These are phyloP conservation scores for Plodia interpunctella DNA, from an alignment of 1,140 invertebrate genomes.

Conservation along the genomic window DNA sequence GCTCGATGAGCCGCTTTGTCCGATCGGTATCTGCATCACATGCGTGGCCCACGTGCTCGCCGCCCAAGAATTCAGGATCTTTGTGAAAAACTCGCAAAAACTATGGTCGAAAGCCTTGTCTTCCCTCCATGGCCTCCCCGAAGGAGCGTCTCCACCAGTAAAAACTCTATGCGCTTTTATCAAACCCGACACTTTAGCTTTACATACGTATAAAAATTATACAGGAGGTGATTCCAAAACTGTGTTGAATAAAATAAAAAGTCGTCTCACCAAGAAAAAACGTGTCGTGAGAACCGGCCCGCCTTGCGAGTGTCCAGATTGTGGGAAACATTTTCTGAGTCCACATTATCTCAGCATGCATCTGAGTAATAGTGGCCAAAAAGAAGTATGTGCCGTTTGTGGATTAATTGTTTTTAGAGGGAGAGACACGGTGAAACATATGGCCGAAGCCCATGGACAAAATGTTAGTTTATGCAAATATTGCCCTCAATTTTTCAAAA, in stretches of 20 bases:
- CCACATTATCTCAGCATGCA: slow-evolving; percentile 62
- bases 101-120: slow-evolving; percentile 47
- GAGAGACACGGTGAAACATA: slow-evolving; percentile 48
- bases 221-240: slow-evolving; percentile 33
- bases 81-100: slow-evolving; percentile 40
- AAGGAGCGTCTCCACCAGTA: slow-evolving; percentile 8
- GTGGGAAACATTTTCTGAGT: slow-evolving; percentile 60
- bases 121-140: slow-evolving; percentile 25
- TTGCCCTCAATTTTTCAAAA: slow-evolving; percentile 45
- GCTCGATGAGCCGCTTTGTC: slow-evolving; percentile 40
- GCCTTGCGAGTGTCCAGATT: slow-evolving; percentile 49
- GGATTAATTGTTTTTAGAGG: slow-evolving; percentile 44
- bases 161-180: slow-evolving; percentile 52
- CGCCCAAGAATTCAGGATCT: slow-evolving; percentile 46
- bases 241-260: slow-evolving; percentile 34
- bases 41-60: slow-evolving; percentile 44
- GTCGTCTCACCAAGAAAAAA: slow-evolving; percentile 34
- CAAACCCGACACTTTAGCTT: slow-evolving; percentile 34
- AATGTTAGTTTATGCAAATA: slow-evolving; percentile 35
- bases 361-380: slow-evolving; percentile 58
- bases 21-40: slow-evolving; percentile 38
- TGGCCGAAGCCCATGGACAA: slow-evolving; percentile 38
- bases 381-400: slow-evolving; percentile 52
- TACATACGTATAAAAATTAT: slow-evolving; percentile 45
- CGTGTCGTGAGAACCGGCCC: slow-evolving; percentile 33